Percentiles rank a stretch among this genome's conserved stretches.
These are phyloP conservation scores for Oncorhynchus tshawytscha DNA, from an alignment of 2,113 vertebrate species.

Conservation along the genomic window DNA sequence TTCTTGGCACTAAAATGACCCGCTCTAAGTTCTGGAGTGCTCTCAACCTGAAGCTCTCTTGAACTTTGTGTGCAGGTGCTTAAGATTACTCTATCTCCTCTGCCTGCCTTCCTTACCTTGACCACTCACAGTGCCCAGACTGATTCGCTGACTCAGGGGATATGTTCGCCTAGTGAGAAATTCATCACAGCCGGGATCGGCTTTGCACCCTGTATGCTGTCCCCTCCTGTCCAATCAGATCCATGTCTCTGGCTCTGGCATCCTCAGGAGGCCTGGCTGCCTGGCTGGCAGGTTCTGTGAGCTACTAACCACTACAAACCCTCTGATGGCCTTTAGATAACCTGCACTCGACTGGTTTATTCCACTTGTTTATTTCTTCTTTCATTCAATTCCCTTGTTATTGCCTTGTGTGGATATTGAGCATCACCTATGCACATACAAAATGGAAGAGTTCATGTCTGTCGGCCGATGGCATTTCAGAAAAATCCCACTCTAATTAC, in stretches of 20 bases:
- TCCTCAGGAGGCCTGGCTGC: background rate
- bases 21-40: background rate
- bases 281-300: no score
- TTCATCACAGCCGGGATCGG: conserved; percentile 22
- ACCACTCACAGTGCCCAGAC: conserved; percentile 5
- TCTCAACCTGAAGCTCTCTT: background rate
- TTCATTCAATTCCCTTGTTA: background rate
- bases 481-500: conserved; percentile 11
- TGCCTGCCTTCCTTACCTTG: background rate
- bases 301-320: no score
- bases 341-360: background rate
- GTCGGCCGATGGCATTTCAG: background rate
- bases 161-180: conserved; percentile 7
- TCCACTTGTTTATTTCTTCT: background rate
- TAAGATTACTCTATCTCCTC: background rate
- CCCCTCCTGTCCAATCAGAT: background rate
- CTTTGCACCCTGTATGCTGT: background rate
- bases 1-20: conserved; percentile 8
- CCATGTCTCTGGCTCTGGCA: background rate
- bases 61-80: background rate
- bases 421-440: background rate
- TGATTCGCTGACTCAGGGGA: conserved; percentile 30
- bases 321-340: background rate
- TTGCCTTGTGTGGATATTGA: background rate
- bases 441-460: background rate